A percentile compares a stretch with the other conserved stretches of the same genome.
phyloP scores from a whole-genome alignment of 2,888 invertebrate species.

The Polyommatus iphigenia region DNA sequence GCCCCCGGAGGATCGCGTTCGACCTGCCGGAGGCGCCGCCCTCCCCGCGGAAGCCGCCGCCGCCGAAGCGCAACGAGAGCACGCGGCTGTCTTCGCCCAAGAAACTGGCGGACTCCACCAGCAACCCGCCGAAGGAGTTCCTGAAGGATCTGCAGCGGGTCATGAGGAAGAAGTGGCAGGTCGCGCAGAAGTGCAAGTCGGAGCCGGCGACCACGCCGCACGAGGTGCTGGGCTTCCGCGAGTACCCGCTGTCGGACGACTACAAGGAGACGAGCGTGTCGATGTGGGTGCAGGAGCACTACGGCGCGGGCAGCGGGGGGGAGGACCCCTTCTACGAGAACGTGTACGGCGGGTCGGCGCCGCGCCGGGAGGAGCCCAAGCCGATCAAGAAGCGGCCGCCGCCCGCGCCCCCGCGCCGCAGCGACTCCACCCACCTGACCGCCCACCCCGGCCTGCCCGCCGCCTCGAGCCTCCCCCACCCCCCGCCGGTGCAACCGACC shows the following conservation, averaged over 20 bases:
- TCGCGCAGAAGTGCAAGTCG: constrained; percentile 94
- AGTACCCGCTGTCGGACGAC: constrained; percentile 86
- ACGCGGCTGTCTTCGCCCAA: constrained; percentile 88
- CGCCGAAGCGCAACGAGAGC: constrained; percentile 88
- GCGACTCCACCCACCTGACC: constrained; percentile 91
- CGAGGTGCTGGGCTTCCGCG: constrained; percentile 93
- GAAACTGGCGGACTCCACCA: constrained; percentile 85
- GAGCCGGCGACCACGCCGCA: constrained; percentile 94
- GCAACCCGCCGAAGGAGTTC: constrained; percentile 90
- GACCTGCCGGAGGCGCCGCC: constrained; percentile 79
- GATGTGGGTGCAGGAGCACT: constrained; percentile 94
- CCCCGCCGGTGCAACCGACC: constrained; percentile 56
- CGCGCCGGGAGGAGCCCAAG: constrained; percentile 60
- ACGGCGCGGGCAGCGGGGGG: constrained; percentile 75
- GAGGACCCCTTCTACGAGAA: constrained; percentile 88
- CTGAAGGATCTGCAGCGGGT: constrained; percentile 93
- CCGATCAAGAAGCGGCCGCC: constrained; percentile 87
- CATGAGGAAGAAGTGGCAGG: constrained; percentile 96
- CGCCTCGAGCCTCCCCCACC: constrained; percentile 49
- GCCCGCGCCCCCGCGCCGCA: constrained; percentile 93
- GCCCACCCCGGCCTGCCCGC: constrained; percentile 49
- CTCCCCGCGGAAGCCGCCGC: constrained; percentile 84
- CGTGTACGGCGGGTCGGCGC: constrained; percentile 68
- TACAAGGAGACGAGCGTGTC: constrained; percentile 91
- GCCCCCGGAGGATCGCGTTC: constrained; percentile 84